Evolutionary conservation across 2,113 vertebrate genomes (phyloP), one percentile per base, ranked within the genome.

Genomic region (Coptodon bakossiorum): DNA sequence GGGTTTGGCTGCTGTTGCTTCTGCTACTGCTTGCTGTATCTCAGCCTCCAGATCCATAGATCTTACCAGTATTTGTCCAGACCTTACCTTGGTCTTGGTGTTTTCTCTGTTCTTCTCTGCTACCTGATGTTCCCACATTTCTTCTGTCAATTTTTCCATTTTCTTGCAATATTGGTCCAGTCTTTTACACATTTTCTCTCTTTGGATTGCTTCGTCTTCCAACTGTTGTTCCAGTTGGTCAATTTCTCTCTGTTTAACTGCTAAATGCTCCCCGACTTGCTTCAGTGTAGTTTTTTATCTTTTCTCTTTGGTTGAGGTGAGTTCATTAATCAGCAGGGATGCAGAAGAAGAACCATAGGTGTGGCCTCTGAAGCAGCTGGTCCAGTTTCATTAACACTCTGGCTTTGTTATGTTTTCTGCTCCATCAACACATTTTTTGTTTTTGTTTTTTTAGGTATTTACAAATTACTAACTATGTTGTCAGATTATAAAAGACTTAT

Each of bases 281-380:
- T 59, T 2, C 56, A 59, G 0, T 59, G 24, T 59, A 59, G 24
- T 29, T 59, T 59, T 59, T 24, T 3, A 7, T 29, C 56, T 59
- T 59, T 0, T 59, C 13, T 59, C 1, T 59, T 59, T 16, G 5
- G 2, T 5, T 29, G 56, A 59, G 13, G 27, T 29, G 56, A 59
- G 56, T 59, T 59, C 27, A 16, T 59, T 0, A 16, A 29, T 29
- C 22, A 56, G 9, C 54, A 57, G 56, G 56, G 13, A 29, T 59
- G 56, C 56, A 29, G 56, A 2, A 29, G 13, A 13, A 59, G 24
- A 29, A 29, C 0, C 56, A 2, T 59, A 0, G 24, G 7, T 59
- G 56, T 59, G 56, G 24, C 56, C 56, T 59, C 24, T 59, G 56
- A 24, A 29, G 56, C 24, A 29, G 24, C 56, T 59, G 7, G 56